A percentile compares a stretch with the other conserved stretches of the same genome.
Conservation (phyloP, 2,113 vertebrate species). For the Scortum barcoo region DNA sequence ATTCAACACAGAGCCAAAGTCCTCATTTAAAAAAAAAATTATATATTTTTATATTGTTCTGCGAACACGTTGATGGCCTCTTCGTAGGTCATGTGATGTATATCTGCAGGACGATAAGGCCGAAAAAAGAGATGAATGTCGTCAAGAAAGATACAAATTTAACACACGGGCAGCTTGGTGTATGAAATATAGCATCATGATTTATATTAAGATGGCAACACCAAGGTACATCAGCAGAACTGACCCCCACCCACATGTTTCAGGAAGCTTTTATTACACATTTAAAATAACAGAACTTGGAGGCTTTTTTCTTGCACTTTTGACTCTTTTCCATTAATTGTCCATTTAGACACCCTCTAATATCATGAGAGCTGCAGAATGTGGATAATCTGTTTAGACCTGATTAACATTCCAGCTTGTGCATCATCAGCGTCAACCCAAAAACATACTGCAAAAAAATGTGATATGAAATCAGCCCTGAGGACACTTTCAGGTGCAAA, state of each 20-base stretch:
- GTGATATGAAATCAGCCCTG: background rate
- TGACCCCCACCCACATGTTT: constrained; percentile 29
- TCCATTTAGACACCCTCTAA: background rate
- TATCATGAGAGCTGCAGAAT: background rate
- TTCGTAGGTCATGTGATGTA: background rate
- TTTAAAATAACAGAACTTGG: constrained; percentile 5
- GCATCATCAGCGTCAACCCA: background rate
- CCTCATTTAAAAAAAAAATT: constrained; percentile 34
- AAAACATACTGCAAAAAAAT: background rate
- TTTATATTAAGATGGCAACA: constrained; percentile 33
- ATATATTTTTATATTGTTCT: constrained; percentile 35
- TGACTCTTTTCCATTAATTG: background rate
- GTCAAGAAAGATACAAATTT: constrained; percentile 17
- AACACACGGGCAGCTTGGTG: background rate
- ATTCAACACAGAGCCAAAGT: constrained; percentile 28
- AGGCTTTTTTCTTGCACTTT: background rate
- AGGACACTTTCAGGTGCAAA: background rate
- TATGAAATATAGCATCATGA: background rate
- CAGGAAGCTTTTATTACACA: constrained; percentile 17
- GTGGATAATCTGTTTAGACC: background rate
- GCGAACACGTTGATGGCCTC: background rate
- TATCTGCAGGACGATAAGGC: background rate
- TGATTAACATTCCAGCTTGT: background rate
- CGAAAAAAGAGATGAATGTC: constrained; percentile 8
- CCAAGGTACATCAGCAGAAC: background rate